phyloP scores from a whole-genome alignment of 1,140 invertebrate species.

The Condylostylus longicornis region DNA sequence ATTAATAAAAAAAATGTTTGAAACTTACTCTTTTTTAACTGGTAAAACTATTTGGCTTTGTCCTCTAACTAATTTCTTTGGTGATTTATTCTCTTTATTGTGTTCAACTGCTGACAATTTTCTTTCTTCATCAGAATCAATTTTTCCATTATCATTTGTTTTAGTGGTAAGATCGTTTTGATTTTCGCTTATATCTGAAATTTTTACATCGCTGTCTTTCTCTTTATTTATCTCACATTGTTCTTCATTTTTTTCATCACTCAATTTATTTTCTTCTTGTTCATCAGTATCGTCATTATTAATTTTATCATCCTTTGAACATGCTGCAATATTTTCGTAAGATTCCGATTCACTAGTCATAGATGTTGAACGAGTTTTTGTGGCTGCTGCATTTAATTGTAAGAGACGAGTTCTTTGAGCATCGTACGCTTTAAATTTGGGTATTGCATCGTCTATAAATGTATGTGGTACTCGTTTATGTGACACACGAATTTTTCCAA shows the following conservation, averaged over 20 bases:
- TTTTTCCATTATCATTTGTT: background rate
- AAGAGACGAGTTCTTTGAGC: conserved; percentile 47
- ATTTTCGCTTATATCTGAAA: background rate
- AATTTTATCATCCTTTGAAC: conserved; percentile 19
- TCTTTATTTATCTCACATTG: background rate
- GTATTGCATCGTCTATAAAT: conserved; percentile 79
- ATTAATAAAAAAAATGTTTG: conserved; percentile 1
- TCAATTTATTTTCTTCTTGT: background rate
- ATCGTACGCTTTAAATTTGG: conserved; percentile 68
- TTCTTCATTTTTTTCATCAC: background rate
- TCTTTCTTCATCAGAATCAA: conserved; percentile 1
- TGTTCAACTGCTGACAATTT: background rate
- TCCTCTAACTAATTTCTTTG: conserved; percentile 17
- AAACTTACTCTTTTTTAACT: conserved; percentile 26
- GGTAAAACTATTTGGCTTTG: conserved; percentile 24
- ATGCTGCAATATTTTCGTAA: conserved; percentile 7
- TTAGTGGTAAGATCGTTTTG: background rate
- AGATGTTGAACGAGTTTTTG: conserved; percentile 26
- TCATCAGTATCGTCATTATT: conserved; percentile 23
- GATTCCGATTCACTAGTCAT: conserved; percentile 9
- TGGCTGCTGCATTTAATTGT: conserved; percentile 25
- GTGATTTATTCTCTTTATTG: conserved; percentile 25
- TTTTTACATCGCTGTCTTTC: background rate
- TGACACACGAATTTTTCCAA: conserved; percentile 73
- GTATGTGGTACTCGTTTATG: conserved; percentile 71